phyloP scores from a whole-genome alignment of 2,113 vertebrate species.

The Illadopsis cleaveri region DNA sequence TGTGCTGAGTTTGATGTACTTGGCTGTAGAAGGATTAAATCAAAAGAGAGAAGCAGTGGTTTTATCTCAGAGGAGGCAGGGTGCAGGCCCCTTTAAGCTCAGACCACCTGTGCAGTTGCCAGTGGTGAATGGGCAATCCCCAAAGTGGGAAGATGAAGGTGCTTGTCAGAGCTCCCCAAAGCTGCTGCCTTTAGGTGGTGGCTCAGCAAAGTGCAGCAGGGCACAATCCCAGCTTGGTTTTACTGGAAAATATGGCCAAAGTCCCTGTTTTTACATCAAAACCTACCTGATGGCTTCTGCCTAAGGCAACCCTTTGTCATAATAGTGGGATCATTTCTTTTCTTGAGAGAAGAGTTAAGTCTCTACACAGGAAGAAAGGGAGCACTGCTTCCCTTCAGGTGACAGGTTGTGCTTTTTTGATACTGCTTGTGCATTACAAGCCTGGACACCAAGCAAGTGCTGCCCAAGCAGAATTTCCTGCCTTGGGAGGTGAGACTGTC shows the following conservation, averaged over 20 bases:
- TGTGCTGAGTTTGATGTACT: not conserved
- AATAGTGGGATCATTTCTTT: not conserved
- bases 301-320: not conserved
- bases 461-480: not conserved
- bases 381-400: not conserved
- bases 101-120: rapidly evolving
- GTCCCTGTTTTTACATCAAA: not conserved
- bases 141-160: not conserved
- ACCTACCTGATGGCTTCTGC: not conserved
- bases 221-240: not conserved
- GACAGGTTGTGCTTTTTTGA: not conserved
- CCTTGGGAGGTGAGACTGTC: not conserved
- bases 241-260: not conserved
- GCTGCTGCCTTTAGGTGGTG: not conserved
- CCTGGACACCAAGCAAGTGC: rapidly evolving
- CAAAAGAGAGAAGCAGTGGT: not conserved
- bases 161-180: not conserved
- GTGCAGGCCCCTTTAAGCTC: not conserved
- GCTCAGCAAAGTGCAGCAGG: not conserved
- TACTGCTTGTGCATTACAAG: not conserved
- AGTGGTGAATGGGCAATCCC: rapidly evolving
- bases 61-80: no score
- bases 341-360: not conserved
- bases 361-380: not conserved
- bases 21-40: not conserved